Evolutionary conservation across 2,888 invertebrate genomes (phyloP).

Genomic region (Odontocolon sp.): DNA sequence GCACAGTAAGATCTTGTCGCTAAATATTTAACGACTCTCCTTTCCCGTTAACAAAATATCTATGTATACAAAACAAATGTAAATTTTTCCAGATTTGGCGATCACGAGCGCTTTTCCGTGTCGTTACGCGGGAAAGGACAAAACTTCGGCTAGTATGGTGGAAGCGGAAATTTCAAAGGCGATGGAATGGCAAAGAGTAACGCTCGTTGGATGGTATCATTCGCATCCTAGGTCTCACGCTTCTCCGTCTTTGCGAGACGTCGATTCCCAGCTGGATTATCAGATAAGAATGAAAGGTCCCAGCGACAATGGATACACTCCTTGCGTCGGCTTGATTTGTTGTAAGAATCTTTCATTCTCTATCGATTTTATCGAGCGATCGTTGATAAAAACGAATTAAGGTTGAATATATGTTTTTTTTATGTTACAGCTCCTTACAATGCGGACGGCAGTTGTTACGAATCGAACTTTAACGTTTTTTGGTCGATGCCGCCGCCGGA

Average conservation of each 20-base stretch:
- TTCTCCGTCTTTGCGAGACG: conserved; percentile 93
- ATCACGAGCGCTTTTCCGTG: conserved; percentile 95
- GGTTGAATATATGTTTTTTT: conserved; percentile 42
- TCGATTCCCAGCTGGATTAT: conserved; percentile 96
- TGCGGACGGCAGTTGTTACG: conserved; percentile 89
- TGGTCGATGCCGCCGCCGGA: conserved; percentile 99
- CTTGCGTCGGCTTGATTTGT: conserved; percentile 95
- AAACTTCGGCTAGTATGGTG: conserved; percentile 88
- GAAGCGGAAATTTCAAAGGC: conserved; percentile 92
- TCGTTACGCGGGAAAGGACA: conserved; percentile 90
- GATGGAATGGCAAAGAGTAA: conserved; percentile 91
- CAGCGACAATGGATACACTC: conserved; percentile 94
- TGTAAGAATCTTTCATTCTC: conserved; percentile 89
- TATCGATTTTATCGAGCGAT: background rate
- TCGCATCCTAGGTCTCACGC: conserved; percentile 95
- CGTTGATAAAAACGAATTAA: conserved; percentile 1
- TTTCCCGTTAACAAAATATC: no score
- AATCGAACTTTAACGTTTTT: conserved; percentile 92
- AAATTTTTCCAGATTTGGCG: conserved; percentile 87
- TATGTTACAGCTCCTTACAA: conserved; percentile 89
- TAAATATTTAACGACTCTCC: background rate
- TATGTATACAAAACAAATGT: no score
- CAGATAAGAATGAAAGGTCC: conserved; percentile 97
- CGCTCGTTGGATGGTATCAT: conserved; percentile 97
- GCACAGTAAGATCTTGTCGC: conserved; percentile 95